Evolutionary conservation across 2,113 vertebrate species (phyloP), one percentile per base, ranked within the genome.

Genomic region (Myrmecophaga tridactyla): DNA sequence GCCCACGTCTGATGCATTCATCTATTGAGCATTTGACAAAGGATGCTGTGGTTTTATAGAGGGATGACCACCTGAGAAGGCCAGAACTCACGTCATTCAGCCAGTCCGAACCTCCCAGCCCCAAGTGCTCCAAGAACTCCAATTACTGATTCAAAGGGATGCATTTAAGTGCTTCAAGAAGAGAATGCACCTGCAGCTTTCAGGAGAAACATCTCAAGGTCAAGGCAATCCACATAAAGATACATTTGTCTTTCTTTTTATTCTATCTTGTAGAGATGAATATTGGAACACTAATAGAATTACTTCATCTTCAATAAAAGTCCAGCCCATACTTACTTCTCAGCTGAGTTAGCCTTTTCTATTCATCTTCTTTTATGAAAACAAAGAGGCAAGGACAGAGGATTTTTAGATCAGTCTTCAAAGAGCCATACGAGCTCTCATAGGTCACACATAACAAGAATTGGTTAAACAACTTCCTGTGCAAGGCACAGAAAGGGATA

Each of bases 11-110:
- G 86, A 89, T 89, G 86, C 41, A 78, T 48, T 95, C 77, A 95
- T 96, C 83, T 94, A 73, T 83, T 75, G 91, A 93, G 96, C 93
- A 89, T 96, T 92, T 86, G 73, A 82, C 91, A 90, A 92, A 83
- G 82, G 60, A 69, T 2, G 7, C 82, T 36, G 56, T 73, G 83
- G 93, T 86, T 97, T 80, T 77, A 84, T 36, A 88, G 86, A 90
- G 67, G 46, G 89, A 82, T 90, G 76, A 81, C 63, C 70, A 36
- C 34, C 84, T 73, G 65, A 87, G 62, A 94, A 96, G 92, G 82
- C 92, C 72, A 73, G 80, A 11, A 15, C 65, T 76, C n/a, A 0
- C 2, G 92, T 21, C 96, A 53, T 27, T 63, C 46, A 39, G 58
- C 31, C 60, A 65, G 88, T 21, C 48, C 10, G 48, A 51, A 56